Percentiles rank a stretch among this genome's conserved stretches.
phyloP scores from a whole-genome alignment of 1,140 invertebrate species.

The Proales similis region DNA sequence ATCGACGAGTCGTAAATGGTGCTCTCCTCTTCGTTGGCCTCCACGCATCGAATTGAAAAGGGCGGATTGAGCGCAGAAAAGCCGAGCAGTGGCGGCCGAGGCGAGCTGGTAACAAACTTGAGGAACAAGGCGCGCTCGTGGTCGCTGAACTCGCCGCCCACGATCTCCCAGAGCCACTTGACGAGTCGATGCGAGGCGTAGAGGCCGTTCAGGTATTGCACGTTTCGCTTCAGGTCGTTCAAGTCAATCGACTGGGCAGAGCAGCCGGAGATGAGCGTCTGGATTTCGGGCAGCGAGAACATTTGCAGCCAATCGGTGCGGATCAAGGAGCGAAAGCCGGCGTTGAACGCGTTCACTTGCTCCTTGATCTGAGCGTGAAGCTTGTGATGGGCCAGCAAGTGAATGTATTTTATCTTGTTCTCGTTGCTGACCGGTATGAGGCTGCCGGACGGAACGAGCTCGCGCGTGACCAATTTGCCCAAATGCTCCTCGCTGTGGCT shows the following conservation, averaged over 20 bases:
- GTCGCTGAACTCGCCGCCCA: slow-evolving; percentile 86
- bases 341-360: slow-evolving; percentile 88
- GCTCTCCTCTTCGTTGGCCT: slow-evolving; percentile 90
- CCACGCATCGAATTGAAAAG: slow-evolving; percentile 97
- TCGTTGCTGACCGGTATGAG: slow-evolving; percentile 86
- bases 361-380: slow-evolving; percentile 82
- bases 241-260: slow-evolving; percentile 67
- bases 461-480: slow-evolving; percentile 60
- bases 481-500: slow-evolving; percentile 90
- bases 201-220: slow-evolving; percentile 97
- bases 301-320: slow-evolving; percentile 87
- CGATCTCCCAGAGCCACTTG: slow-evolving; percentile 95
- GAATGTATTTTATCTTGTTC: slow-evolving; percentile 96
- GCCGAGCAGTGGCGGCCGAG: slow-evolving; percentile 88
- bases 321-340: slow-evolving; percentile 88
- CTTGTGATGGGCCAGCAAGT: slow-evolving; percentile 94
- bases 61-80: slow-evolving; percentile 95
- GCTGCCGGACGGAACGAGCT: slow-evolving; percentile 80
- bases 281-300: slow-evolving; percentile 90
- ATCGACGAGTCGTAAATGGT: slow-evolving; percentile 47
- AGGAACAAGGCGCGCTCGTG: slow-evolving; percentile 85
- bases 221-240: slow-evolving; percentile 75
- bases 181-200: slow-evolving; percentile 95
- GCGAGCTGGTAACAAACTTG: slow-evolving; percentile 97
- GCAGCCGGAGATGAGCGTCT: slow-evolving; percentile 56